A percentile compares a stretch with the other conserved stretches of the same genome.
These are phyloP conservation scores for Meliscaeva auricollis DNA, from an alignment of 2,888 invertebrate genomes.

Conservation along the genomic window DNA sequence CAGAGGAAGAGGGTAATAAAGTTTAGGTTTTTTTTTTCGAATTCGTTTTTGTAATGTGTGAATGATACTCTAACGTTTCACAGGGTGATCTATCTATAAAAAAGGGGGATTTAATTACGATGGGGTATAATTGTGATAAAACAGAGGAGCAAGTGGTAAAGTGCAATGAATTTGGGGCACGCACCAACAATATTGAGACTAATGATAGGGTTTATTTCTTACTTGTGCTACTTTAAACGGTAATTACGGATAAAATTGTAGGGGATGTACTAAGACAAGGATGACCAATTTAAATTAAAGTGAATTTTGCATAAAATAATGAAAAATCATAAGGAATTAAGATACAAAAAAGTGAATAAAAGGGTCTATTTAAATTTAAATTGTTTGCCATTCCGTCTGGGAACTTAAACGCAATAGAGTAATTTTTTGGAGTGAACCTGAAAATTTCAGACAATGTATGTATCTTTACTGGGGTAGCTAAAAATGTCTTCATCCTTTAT, in stretches of 20 bases:
- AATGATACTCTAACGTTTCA: slow-evolving; percentile 63
- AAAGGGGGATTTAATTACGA: slow-evolving; percentile 50
- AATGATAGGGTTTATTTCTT: slow-evolving; percentile 33
- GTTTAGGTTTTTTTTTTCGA: slow-evolving; percentile 12
- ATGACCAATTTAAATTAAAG: too few relatives aligned
- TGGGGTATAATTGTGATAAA: slow-evolving; percentile 17
- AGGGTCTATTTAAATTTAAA: too few relatives aligned
- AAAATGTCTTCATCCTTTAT: too few relatives aligned
- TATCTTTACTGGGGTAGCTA: too few relatives aligned
- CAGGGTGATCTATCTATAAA: slow-evolving; percentile 34
- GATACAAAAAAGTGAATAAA: too few relatives aligned
- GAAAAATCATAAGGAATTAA: too few relatives aligned
- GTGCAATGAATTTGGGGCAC: slow-evolving; percentile 50
- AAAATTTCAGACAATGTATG: too few relatives aligned
- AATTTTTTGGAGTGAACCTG: too few relatives aligned
- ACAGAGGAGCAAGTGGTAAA: slow-evolving; percentile 10
- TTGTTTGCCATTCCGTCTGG: too few relatives aligned
- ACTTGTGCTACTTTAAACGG: slow-evolving; percentile 30
- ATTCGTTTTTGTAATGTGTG: slow-evolving; percentile 49
- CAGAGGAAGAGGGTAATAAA: background rate
- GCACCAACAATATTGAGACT: slow-evolving; percentile 52
- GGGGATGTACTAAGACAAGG: background rate
- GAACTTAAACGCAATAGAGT: too few relatives aligned
- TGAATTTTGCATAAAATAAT: too few relatives aligned
- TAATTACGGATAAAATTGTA: slow-evolving; percentile 19